Percentiles rank a stretch among this genome's conserved stretches.
These are phyloP conservation scores for Carpatolechia fugitivella DNA, from an alignment of 2,888 invertebrate genomes.

Conservation along the genomic window DNA sequence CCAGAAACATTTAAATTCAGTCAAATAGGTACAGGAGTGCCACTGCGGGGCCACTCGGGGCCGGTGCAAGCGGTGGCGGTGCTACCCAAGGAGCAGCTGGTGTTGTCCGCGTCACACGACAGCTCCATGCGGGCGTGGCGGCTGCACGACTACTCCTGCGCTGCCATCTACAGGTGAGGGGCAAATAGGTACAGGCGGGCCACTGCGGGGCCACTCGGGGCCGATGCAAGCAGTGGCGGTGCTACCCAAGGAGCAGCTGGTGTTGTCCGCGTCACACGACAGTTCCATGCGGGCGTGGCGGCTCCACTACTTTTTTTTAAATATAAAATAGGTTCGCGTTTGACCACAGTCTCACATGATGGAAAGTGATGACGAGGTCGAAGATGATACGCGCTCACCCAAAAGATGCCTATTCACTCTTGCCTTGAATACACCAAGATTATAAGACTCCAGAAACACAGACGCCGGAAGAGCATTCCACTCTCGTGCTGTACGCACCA, in stretches of 20 bases:
- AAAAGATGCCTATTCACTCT: too few species aligned
- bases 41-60: constrained; percentile 86
- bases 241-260: constrained; percentile 77
- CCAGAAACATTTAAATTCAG: constrained; percentile 43
- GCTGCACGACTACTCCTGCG: constrained; percentile 83
- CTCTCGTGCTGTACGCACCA: constrained; percentile 83
- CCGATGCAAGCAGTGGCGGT: constrained; percentile 84
- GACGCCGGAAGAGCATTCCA: too few species aligned
- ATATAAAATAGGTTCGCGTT: too few species aligned
- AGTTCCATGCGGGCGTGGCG: constrained; percentile 88
- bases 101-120: constrained; percentile 89
- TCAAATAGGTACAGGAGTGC: constrained; percentile 79
- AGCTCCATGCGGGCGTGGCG: constrained; percentile 88
- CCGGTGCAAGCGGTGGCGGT: constrained; percentile 84
- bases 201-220: constrained; percentile 86
- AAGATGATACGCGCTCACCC: too few species aligned
- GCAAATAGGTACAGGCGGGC: constrained; percentile 80
- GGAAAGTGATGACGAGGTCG: too few species aligned
- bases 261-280: constrained; percentile 89
- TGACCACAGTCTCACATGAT: too few species aligned
- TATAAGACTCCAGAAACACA: too few species aligned
- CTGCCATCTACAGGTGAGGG: constrained; percentile 83
- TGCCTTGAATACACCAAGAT: too few species aligned
- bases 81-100: constrained; percentile 77
- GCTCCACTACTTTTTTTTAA: constrained; percentile 70